Base-by-base conservation (phyloP, 30 jellyfish, hydroid and myxozoan genomes). In the Sanderia malayensis region DNA sequence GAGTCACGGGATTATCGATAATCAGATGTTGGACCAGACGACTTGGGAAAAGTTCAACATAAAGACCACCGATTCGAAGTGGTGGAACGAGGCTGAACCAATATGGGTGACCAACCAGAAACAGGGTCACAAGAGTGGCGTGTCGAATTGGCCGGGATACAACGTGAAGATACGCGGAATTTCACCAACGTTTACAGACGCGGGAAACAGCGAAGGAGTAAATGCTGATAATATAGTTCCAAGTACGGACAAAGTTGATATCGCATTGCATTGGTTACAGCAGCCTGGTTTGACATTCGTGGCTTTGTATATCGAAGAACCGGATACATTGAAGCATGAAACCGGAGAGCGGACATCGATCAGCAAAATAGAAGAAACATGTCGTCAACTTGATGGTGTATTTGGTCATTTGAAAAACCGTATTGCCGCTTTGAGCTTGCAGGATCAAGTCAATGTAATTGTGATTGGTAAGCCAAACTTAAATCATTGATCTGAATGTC, bases 61-160 rank as follows among this genome's bases (percentile, higher is more conserved):
- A 75, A 68, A 52, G 34, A 32, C 82, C 3, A 82, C 84, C 0
- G 89, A 73, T 22, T 0, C 92, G 7, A 61, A 46, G 26, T 92
- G 99, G 99, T 92, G 95, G 95, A 49, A 92, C 33, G 78, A 79
- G 32, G 86, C 96, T 4, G 92, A 67, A 33, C 99, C 99, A 21
- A 82, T 92, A 23, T 92, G 99, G 99, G 61, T 82, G 27, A 78
- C 84, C 1, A 92, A 84, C 66, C 96, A 92, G 73, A 41, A 2
- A 22, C 86, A 79, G 23, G 99, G 99, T 2, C 80, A 77, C 33
- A 70, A 92, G 55, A 92, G 96, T 79, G 99, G 96, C 2, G 83
- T 77, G 20, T 80, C 87, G 59, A 83, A 77, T 44, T 92, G 94
- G 94, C 99, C 99, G 19, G 99, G 96, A 24, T 86, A 44, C 49